A percentile compares a stretch with the other conserved stretches of the same genome.
Conservation (phyloP, 2,888 invertebrate species). For the Lottia scabra region DNA sequence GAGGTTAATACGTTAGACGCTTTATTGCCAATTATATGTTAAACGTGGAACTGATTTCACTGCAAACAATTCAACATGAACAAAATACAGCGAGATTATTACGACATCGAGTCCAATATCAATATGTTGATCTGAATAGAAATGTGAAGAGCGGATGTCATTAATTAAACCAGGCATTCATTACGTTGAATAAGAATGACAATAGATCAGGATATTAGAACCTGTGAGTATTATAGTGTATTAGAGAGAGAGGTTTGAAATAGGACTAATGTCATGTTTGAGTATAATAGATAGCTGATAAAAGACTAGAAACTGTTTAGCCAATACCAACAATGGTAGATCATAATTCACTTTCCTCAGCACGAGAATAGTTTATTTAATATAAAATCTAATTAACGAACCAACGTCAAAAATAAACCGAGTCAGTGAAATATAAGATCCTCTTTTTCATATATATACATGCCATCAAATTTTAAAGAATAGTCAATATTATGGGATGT, state of each 20-base stretch:
- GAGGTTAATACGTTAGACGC: not conserved
- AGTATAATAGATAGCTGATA: not conserved
- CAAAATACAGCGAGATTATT: not conserved
- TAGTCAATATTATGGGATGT: too few species aligned
- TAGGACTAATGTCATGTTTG: too few species aligned
- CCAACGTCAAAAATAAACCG: too few species aligned
- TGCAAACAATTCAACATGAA: not conserved
- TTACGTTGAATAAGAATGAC: not conserved
- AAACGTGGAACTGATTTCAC: too few species aligned
- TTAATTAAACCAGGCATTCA: not conserved
- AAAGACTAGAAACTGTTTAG: not conserved
- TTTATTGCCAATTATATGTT: not conserved
- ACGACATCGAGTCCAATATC: not conserved
- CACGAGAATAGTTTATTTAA: not conserved
- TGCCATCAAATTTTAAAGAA: too few species aligned
- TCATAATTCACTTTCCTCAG: not conserved
- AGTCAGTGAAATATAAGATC: too few species aligned
- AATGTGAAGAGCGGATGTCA: not conserved
- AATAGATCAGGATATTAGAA: conserved; percentile 1
- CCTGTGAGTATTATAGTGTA: not conserved
- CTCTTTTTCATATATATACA: too few species aligned
- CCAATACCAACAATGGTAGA: not conserved
- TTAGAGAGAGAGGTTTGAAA: not conserved
- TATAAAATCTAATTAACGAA: too few species aligned
- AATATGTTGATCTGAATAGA: not conserved